Conservation (phyloP, 2,113 vertebrate species). For the Elaphurus davidianus region DNA sequence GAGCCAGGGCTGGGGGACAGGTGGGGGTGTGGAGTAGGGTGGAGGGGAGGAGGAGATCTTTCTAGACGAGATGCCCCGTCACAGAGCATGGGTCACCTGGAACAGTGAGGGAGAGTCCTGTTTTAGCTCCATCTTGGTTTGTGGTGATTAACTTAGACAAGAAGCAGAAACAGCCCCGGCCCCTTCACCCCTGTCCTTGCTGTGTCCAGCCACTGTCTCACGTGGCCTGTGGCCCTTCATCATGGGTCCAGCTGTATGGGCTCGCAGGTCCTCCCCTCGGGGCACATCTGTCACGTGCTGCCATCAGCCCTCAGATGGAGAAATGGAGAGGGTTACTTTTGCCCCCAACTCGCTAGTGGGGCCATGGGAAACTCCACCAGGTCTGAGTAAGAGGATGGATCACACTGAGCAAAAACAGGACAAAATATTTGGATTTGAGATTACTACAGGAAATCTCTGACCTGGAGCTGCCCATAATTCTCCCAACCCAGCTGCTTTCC, state of each 20-base stretch:
- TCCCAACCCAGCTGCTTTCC: neutral
- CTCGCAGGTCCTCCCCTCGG: too few relatives aligned
- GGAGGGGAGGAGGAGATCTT: neutral
- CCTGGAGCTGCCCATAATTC: neutral
- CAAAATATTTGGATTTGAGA: neutral
- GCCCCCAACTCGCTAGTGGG: neutral
- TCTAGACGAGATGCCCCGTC: accelerated
- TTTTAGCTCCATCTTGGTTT: neutral
- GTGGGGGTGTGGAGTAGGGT: neutral
- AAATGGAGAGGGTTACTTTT: neutral
- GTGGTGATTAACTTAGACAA: neutral
- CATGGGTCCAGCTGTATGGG: neutral
- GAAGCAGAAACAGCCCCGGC: neutral
- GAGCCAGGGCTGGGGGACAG: neutral
- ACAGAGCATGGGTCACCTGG: neutral
- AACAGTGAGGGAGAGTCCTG: neutral
- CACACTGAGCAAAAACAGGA: neutral
- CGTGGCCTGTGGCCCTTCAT: neutral
- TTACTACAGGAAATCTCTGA: neutral
- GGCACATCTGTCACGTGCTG: too few relatives aligned
- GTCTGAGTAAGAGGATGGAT: neutral
- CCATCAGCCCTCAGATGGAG: neutral
- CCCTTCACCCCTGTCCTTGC: neutral
- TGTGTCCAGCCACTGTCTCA: too few relatives aligned
- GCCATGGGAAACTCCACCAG: neutral